phyloP scores from a whole-genome alignment of 1,140 invertebrate species.

The Hetaerina americana region DNA sequence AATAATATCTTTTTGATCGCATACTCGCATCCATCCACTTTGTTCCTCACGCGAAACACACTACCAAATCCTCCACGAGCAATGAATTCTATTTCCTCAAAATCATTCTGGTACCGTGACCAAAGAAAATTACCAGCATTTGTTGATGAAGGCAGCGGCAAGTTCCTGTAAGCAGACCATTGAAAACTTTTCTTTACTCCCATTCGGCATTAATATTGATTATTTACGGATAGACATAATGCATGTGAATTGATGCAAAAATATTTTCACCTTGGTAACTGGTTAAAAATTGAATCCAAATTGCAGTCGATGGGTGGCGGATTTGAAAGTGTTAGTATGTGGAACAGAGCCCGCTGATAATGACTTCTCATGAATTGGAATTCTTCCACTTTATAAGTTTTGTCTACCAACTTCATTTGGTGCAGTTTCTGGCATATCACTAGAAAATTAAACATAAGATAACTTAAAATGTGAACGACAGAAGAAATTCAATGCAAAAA shows the following conservation, averaged over 20 bases:
- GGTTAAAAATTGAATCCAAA: conserved; percentile 1
- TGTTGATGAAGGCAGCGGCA: background rate
- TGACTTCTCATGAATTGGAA: conserved; percentile 47
- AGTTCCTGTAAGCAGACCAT: too few species aligned
- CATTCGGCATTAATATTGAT: too few species aligned
- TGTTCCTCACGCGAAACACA: conserved; percentile 48
- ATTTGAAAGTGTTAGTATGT: conserved; percentile 40
- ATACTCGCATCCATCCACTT: conserved; percentile 60
- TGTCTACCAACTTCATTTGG: conserved; percentile 49
- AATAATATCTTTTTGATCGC: conserved; percentile 70
- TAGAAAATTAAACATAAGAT: conserved; percentile 20
- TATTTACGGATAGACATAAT: too few species aligned
- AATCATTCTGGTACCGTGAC: conserved; percentile 59
- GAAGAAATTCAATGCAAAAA: background rate
- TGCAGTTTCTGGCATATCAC: conserved; percentile 47
- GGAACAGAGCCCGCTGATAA: conserved; percentile 45
- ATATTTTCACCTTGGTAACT: background rate
- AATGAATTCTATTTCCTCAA: conserved; percentile 56
- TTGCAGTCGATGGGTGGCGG: conserved; percentile 18
- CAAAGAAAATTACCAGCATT: conserved; percentile 27
- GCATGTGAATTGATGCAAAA: background rate
- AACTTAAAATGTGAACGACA: background rate
- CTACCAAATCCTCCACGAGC: conserved; percentile 62
- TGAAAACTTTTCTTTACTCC: too few species aligned
- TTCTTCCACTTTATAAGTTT: conserved; percentile 47